phyloP scores from a whole-genome alignment of 2,888 invertebrate genomes.

The Morinoia aosen region DNA sequence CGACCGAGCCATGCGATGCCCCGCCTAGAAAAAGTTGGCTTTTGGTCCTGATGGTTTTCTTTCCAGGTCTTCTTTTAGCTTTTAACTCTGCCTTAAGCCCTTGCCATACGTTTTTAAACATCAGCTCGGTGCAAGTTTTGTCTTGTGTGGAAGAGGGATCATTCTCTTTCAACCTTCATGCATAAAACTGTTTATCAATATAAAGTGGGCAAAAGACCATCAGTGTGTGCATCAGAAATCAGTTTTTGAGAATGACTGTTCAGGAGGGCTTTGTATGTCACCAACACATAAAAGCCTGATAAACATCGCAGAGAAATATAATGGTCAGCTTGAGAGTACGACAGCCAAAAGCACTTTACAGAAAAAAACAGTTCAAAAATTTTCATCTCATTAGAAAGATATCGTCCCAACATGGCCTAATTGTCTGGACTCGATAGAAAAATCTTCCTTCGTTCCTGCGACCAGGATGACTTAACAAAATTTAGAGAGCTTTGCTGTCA shows the following conservation, averaged over 20 bases:
- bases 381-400: slow-evolving; percentile 50
- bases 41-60: not conserved
- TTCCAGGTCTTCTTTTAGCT: not conserved
- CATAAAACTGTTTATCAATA: too few species aligned
- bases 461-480: slow-evolving; percentile 33
- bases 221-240: too few species aligned
- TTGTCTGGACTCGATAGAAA: slow-evolving; percentile 45
- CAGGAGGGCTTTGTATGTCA: not conserved
- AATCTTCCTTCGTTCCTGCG: slow-evolving; percentile 20
- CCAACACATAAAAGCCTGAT: not conserved
- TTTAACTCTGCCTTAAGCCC: not conserved
- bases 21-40: not conserved
- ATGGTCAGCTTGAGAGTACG: not conserved
- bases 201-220: too few species aligned
- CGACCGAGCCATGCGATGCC: too few species aligned
- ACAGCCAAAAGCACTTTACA: not conserved
- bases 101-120: not conserved
- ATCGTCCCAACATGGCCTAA: slow-evolving; percentile 48
- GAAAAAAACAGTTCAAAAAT: not conserved
- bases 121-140: not conserved
- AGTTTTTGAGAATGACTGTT: not conserved
- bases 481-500: slow-evolving; percentile 50
- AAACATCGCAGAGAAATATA: not conserved
- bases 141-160: too few species aligned
- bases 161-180: too few species aligned